Evolutionary conservation across 2,888 invertebrate genomes (phyloP).

Genomic region (Volucella bombylans): DNA sequence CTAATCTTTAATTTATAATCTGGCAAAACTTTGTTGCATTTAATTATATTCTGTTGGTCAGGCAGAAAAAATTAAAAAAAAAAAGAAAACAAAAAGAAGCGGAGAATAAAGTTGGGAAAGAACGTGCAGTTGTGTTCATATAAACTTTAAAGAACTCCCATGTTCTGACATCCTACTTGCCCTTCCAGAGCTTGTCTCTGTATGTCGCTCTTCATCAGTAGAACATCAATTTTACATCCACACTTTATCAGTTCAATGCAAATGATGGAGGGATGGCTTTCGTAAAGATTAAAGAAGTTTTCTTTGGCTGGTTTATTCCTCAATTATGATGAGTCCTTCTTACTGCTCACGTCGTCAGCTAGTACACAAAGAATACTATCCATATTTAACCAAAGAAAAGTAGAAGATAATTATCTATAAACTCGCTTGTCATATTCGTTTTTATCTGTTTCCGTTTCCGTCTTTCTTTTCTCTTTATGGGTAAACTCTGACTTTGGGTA

Average conservation of each 20-base stretch:
- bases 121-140: slow-evolving; percentile 27
- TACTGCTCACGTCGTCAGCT: too few relatives aligned
- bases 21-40: slow-evolving; percentile 67
- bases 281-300: slow-evolving; percentile 40
- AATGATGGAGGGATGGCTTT: slow-evolving; percentile 18
- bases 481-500: slow-evolving; percentile 11
- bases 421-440: slow-evolving; percentile 18
- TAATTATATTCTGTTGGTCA: slow-evolving; percentile 59
- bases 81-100: too few relatives aligned
- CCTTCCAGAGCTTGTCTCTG: slow-evolving; percentile 17
- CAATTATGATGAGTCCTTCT: slow-evolving; percentile 19
- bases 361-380: slow-evolving; percentile 2
- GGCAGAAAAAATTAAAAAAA: not conserved
- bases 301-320: slow-evolving; percentile 35
- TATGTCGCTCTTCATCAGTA: slow-evolving; percentile 50
- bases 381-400: slow-evolving; percentile 49
- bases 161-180: slow-evolving; percentile 48
- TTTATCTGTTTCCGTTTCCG: not conserved
- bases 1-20: slow-evolving; percentile 72
- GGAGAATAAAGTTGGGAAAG: not conserved
- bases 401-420: slow-evolving; percentile 71
- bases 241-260: slow-evolving; percentile 50
- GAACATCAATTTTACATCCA: slow-evolving; percentile 62
- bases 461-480: not conserved
- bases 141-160: slow-evolving; percentile 38